Evolutionary conservation across 1,140 invertebrate species (phyloP), one percentile per base, ranked within the genome.

Genomic region (Philotrypesis tridentata): DNA sequence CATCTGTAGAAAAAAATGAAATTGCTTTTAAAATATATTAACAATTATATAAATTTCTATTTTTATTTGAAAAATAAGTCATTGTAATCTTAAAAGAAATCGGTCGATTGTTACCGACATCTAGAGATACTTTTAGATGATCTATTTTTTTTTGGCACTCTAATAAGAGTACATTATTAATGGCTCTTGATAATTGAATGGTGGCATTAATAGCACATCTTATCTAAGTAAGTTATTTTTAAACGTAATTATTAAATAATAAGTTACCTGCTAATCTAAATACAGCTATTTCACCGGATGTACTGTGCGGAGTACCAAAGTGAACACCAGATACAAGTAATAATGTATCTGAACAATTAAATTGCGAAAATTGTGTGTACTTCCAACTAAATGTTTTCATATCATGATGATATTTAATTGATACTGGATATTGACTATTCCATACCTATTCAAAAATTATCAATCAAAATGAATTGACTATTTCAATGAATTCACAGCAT

Each of bases 371-470:
- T 89, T 97, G 97, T 0, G 97, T 97, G 83, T 97, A 97, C 88
- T 97, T 97, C 97, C 97, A 98, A 82, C 94, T 95, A 86, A 96
- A 97, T 23, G 92, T 90, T 88, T 96, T 97, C 97, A 97, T 97
- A 86, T 97, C 95, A 83, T 94, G 92, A 84, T 94, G 93, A 90
- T 96, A 96, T 88, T 95, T 95, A 78, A 97, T 92, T 70, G 88
- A 92, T 8, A 94, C 94, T 40, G 96, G 96, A 92, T 96, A 95
- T 65, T 90, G 91, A 68, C 95, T 94, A 85, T 95, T 94, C 96
- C 96, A 97, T 17, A 97, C 94, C 95, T 97, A 63, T 31, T 67
- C 61, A 72, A 67, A 81, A 61, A 76, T 70, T 76, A 82, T 75
- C 31, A 33, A 82, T 75, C 31, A 33, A 63, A 17, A 72, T 67